Evolutionary conservation across 2,888 invertebrate species (phyloP), one percentile per base, ranked within the genome.

Genomic region (Trypoxylon attenuatum): DNA sequence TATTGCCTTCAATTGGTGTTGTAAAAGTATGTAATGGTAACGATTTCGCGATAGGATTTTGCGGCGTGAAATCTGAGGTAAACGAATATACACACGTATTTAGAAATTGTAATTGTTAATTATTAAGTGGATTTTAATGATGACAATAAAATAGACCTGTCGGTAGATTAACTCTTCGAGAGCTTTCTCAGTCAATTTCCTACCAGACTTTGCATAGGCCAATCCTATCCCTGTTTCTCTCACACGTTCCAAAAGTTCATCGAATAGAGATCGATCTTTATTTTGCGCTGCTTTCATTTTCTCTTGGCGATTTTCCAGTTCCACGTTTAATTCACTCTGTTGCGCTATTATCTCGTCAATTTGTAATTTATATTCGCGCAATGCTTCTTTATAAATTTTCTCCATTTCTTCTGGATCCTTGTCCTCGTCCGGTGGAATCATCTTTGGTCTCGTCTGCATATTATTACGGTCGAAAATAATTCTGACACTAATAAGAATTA

Each of bases 161-260:
- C 80, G 82, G 39, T 58, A 70, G 22, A 71, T 73, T 60, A 73
- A 42, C 13, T 56, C 54, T 8, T 78, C 70, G 41, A 77, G 64
- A 41, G 62, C 41, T 49, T 72, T 79, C 3, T 69, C 72, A 21
- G 73, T 69, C 15, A 82, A 25, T 19, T 60, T 69, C 15, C 63
- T 66, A 10, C 78, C 83, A 1, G 77, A 68, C 46, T 71, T 77
- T 22, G 69, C 70, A 55, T 68, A 80, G n/a, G 75, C 43, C 41
- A 80, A 60, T 33, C 69, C 78, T n/a, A 72, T 43, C 8, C 70
- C 73, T 8, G 76, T 39, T 22, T 75, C 73, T 3, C 29, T 66
- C 51, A 75, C 69, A 5, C 71, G 69, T 0, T 57, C 46, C 8
- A 74, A 10, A 16, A 79, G 60, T 22, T 53, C 57, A 4, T 38